Conservation (phyloP, 2,113 vertebrate species). For the Lagopus leucura region DNA sequence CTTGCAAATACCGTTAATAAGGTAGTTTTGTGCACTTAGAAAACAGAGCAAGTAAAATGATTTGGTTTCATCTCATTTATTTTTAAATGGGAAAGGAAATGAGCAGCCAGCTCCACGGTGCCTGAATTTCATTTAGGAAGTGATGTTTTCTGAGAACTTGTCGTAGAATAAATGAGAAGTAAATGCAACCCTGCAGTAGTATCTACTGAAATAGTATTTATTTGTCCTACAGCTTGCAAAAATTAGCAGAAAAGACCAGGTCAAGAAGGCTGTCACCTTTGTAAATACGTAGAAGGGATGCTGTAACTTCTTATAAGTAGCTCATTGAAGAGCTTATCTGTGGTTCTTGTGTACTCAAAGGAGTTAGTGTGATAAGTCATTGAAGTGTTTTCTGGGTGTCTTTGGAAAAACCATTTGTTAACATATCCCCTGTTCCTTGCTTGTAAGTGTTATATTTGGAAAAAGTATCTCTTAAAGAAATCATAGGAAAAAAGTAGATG, state of each 20-base stretch:
- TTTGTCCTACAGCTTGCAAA: not conserved
- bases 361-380: not conserved
- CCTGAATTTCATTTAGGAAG: not conserved
- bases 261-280: not conserved
- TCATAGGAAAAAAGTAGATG: not conserved
- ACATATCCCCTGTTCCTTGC: not conserved
- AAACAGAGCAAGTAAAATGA: not conserved
- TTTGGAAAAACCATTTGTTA: not conserved
- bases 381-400: not conserved
- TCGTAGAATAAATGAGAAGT: not conserved
- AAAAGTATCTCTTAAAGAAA: not conserved
- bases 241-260: not conserved
- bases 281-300: not conserved
- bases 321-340: not conserved
- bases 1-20: not conserved
- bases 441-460: not conserved
- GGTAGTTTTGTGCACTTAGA: not conserved
- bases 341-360: not conserved
- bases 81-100: not conserved
- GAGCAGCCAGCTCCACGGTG: not conserved
- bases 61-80: not conserved
- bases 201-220: not conserved
- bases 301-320: not conserved
- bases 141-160: not conserved
- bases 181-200: not conserved